A percentile compares a stretch with the other conserved stretches of the same genome.
Conservation (phyloP, 1,140 invertebrate genomes). For the Thalassaphorura encarpata region DNA sequence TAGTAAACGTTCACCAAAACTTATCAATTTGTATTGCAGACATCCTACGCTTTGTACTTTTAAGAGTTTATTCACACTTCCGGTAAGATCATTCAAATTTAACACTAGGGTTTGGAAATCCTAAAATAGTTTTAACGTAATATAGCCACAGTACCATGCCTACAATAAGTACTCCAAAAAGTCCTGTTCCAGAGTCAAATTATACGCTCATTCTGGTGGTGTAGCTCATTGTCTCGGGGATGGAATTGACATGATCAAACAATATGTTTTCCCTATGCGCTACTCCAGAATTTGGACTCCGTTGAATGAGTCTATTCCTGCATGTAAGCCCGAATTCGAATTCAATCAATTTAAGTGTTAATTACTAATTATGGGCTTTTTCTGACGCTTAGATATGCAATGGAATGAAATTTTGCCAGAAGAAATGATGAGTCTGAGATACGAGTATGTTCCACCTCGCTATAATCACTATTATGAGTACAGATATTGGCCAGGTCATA, state of each 20-base stretch:
- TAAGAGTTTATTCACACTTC: background rate
- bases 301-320: background rate
- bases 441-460: background rate
- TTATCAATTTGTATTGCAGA: slow-evolving; percentile 3
- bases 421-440: background rate
- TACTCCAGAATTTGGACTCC: background rate
- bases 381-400: background rate
- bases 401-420: slow-evolving; percentile 2
- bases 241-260: slow-evolving; percentile 1
- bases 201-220: background rate
- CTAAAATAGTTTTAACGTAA: background rate
- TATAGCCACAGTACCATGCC: background rate
- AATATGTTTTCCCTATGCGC: background rate
- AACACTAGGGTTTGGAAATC: background rate
- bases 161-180: slow-evolving; percentile 1
- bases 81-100: background rate
- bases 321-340: background rate
- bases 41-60: slow-evolving; percentile 1
- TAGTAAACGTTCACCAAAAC: background rate
- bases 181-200: background rate
- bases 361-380: background rate
- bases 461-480: background rate
- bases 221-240: slow-evolving; percentile 2
- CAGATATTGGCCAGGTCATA: background rate
- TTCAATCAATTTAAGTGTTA: background rate